Evolutionary conservation across 2,113 vertebrate genomes (phyloP), one percentile per base, ranked within the genome.

Genomic region (Trochalopteron elliotii): DNA sequence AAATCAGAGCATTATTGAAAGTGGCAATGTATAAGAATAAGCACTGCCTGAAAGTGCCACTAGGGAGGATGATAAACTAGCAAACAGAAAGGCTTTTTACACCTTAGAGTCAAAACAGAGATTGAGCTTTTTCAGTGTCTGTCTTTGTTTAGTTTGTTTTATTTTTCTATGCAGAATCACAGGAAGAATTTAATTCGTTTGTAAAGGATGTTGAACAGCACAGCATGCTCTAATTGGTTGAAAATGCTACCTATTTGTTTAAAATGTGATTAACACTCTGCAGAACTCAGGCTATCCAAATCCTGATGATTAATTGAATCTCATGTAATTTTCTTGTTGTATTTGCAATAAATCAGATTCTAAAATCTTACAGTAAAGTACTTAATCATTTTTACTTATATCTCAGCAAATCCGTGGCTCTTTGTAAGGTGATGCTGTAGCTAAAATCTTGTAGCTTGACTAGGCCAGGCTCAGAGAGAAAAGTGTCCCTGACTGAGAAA

Each of bases 1-100:
- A 65, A 94, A 95, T 89, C 61, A 95, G 90, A 90, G 30, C 19
- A 37, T 76, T 92, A 83, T 15, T 94, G 87, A 63, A 94, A 97
- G 37, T 52, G 55, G 65, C 39, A 88, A 60, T 45, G 19, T 50
- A 63, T 52, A 77, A 80, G 72, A 94, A 92, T 28, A 94, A 93
- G 18, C 65, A 84, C 60, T 92, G 56, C 71, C 77, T 92, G 25
- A 69, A 92, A 71, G 33, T 71, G 60, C 24, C 61, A 82, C 57
- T 37, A 84, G 93, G 83, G 56, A 89, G 61, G 74, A 95, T 75
- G 24, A 45, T 69, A 89, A 88, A 55, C 47, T 45, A 75, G 67
- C 15, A 83, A 76, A 65, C 42, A 96, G 56, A 75, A 96, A 84
- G 68, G 5, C 2, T 79, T 86, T 83, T 82, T 57, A 76, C 71